Evolutionary conservation across 2,113 vertebrate species (phyloP).

Genomic region (Rissa tridactyla): DNA sequence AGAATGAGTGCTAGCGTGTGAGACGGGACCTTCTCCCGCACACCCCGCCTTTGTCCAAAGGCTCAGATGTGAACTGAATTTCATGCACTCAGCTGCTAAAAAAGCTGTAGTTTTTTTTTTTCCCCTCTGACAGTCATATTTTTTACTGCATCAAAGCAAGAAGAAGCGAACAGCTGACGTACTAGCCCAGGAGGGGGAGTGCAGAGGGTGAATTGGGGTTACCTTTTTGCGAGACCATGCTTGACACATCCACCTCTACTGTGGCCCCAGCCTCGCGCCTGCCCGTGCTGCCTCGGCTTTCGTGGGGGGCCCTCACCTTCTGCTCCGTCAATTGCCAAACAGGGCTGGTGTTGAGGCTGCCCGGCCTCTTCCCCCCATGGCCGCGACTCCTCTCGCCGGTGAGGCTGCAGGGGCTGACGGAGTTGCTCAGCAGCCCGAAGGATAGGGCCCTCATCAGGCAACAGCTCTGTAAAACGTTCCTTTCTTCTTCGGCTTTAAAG

Average conservation of each 20-base stretch:
- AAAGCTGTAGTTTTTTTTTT: background rate
- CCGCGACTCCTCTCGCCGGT: background rate
- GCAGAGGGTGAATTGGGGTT: background rate
- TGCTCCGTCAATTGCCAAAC: background rate
- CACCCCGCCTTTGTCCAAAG: background rate
- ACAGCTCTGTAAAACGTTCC: background rate
- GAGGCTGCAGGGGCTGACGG: background rate
- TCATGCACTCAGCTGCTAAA: background rate
- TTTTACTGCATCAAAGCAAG: background rate
- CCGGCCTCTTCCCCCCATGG: background rate
- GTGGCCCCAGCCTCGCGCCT: background rate
- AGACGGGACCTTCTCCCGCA: rapidly evolving
- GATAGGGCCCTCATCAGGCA: background rate
- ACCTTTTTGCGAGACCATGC: rapidly evolving
- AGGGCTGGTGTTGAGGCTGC: background rate
- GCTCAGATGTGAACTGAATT: background rate
- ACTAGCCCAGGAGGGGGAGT: background rate
- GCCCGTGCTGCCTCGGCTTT: background rate
- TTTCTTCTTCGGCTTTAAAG: slow-evolving; percentile 41
- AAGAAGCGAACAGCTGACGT: rapidly evolving
- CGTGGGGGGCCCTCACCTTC: background rate
- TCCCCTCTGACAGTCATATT: background rate
- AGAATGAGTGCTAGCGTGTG: background rate
- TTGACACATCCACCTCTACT: background rate
- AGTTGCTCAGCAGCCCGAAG: background rate